Conservation (phyloP, 2,113 vertebrate genomes). For the Piprites chloris region DNA sequence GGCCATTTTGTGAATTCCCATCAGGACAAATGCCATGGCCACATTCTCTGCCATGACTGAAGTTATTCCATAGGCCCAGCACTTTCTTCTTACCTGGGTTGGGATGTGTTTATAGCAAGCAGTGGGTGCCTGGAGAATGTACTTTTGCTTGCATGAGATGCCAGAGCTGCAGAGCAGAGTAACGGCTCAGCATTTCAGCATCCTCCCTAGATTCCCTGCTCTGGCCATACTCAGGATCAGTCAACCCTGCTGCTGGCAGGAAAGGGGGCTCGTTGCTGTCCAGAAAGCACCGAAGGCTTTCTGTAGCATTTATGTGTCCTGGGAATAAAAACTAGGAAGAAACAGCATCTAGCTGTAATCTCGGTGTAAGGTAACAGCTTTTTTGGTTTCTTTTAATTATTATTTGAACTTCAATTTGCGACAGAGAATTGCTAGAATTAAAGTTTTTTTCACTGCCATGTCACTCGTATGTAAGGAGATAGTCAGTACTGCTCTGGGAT, state of each 20-base stretch:
- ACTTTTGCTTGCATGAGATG: neutral
- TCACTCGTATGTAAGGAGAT: neutral
- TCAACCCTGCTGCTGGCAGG: neutral
- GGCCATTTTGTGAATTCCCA: constrained; percentile 11
- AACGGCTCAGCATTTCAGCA: neutral
- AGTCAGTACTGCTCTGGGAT: neutral
- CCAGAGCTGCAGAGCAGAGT: neutral
- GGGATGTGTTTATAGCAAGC: neutral
- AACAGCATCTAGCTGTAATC: neutral
- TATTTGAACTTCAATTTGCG: neutral
- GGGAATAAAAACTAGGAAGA: neutral
- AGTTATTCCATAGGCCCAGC: neutral
- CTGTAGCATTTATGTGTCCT: neutral
- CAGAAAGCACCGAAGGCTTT: neutral
- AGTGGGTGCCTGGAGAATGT: neutral
- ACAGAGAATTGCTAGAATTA: neutral
- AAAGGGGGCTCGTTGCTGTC: neutral
- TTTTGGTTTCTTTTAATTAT: neutral
- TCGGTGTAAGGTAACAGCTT: neutral
- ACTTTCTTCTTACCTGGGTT: neutral
- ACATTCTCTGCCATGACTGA: neutral
- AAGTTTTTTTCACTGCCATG: neutral
- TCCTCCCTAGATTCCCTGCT: neutral
- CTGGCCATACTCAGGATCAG: neutral
- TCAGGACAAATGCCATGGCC: neutral